Evolutionary conservation across 2,113 vertebrate genomes (phyloP), one percentile per base, ranked within the genome.

Genomic region (Haplochromis vanheusdeni): DNA sequence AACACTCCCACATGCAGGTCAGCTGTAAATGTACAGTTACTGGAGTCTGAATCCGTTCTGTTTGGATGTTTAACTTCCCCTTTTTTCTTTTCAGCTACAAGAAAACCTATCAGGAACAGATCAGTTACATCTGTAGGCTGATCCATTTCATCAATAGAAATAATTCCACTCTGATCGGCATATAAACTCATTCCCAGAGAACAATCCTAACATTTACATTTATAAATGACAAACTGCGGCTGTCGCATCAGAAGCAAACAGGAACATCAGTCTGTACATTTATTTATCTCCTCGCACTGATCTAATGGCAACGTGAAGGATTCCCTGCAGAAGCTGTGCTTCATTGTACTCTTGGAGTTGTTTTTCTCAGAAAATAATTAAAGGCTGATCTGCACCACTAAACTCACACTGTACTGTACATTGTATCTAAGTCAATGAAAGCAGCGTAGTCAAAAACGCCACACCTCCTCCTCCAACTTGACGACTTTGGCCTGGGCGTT

Each of bases 401-500:
- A 60, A 33, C 56, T 60, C 26, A 31, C 26, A 21, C 21, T 21
- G 21, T 21, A 21, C 21, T 21, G 21, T 21, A 21, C 21, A n/a
- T n/a, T 21, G 21, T 21, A 21, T 60, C 28, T 35, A 62, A 62
- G 31, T 62, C 16, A 62, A 0, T 26, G 0, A 42, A 14, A 2
- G 23, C 13, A 73, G n/a, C 6, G 8, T 0, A 1, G 23, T 75
- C 4, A 73, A 45, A 45, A 47, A 6, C 2, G 0, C 37, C 56
- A 94, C 94, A 99, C 99, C 97, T 99, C 98, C 92, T 99, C 99
- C 92, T 99, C 98, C 91, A 99, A 94, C 82, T 99, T 99, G 88
- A 99, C 98, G 92, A 99, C 98, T 92, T 99, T 99, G 89, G 98
- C 99, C 93, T 99, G 98, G 26, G 99, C 98, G 0, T 99, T 99